Percentiles rank a stretch among this genome's conserved stretches.
Conservation (phyloP, 2,113 vertebrate genomes). For the Limnothrissa miodon region DNA sequence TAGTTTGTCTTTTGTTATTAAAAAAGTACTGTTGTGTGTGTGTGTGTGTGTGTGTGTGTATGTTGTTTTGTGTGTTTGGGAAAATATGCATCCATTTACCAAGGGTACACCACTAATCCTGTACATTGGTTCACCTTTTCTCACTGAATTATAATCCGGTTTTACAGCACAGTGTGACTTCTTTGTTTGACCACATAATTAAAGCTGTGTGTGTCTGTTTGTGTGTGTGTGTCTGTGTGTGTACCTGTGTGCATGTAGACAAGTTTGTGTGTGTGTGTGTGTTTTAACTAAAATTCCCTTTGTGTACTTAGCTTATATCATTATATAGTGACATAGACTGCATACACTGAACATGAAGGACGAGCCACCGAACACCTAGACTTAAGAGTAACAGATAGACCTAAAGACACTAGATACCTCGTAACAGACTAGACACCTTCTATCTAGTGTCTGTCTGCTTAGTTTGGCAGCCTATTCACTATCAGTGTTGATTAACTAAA, state of each 20-base stretch:
- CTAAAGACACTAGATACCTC: no score
- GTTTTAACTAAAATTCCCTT: no score
- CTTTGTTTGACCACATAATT: constrained; percentile 59
- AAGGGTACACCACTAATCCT: constrained; percentile 49
- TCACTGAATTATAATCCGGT: constrained; percentile 60
- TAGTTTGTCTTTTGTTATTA: not conserved
- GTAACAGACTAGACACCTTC: no score
- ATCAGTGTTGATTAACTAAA: no score
- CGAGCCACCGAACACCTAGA: no score
- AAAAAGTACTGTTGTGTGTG: not conserved
- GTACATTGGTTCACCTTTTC: constrained; percentile 51
- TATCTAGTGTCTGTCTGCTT: no score
- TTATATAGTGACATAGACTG: no score
- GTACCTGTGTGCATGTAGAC: not conserved
- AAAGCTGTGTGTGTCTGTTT: constrained; percentile 49
- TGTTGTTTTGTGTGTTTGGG: constrained; percentile 11
- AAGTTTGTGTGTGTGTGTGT: not conserved
- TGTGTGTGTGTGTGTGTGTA: not conserved
- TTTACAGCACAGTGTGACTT: constrained; percentile 64
- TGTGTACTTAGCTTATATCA: not conserved
- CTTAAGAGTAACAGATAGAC: no score
- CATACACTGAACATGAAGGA: no score
- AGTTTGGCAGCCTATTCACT: not conserved
- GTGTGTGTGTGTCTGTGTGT: constrained; percentile 27
- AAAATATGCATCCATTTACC: not conserved